Evolutionary conservation across 1,140 invertebrate genomes (phyloP).

Genomic region (Neodiprion lecontei): DNA sequence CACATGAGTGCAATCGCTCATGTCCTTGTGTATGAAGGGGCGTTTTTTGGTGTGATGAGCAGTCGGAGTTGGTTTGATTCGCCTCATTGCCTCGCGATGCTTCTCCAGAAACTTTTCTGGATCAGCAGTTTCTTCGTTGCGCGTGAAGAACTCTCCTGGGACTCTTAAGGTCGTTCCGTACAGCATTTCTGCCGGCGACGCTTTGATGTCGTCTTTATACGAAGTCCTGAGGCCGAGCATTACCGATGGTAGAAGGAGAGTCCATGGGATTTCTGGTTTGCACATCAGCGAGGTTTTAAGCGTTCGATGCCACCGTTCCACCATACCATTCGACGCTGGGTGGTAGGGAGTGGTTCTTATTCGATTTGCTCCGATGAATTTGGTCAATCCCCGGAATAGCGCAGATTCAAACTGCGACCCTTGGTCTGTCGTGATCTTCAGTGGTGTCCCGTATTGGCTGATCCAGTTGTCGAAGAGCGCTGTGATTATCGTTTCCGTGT

Average conservation of each 20-base stretch:
- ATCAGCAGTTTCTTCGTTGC: slow-evolving; percentile 21
- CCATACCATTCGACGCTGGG: slow-evolving; percentile 41
- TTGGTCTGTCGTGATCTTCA: slow-evolving; percentile 15
- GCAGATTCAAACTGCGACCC: slow-evolving; percentile 29
- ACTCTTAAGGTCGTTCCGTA: slow-evolving; percentile 43
- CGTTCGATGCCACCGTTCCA: slow-evolving; percentile 42
- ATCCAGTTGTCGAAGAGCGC: slow-evolving; percentile 39
- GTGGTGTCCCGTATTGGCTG: slow-evolving; percentile 41
- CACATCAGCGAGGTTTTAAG: slow-evolving; percentile 43
- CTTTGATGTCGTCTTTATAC: slow-evolving; percentile 13
- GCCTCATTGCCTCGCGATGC: slow-evolving; percentile 21
- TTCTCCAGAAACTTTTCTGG: slow-evolving; percentile 36
- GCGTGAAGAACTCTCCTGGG: slow-evolving; percentile 45
- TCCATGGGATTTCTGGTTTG: slow-evolving; percentile 35
- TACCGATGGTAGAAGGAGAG: slow-evolving; percentile 41
- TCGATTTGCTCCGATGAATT: slow-evolving; percentile 46
- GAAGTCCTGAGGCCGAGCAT: slow-evolving; percentile 43
- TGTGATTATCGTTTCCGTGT: slow-evolving; percentile 31
- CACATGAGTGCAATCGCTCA: slow-evolving; percentile 31
- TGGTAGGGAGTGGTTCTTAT: slow-evolving; percentile 34
- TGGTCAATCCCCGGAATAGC: slow-evolving; percentile 37
- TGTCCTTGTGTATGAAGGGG: slow-evolving; percentile 26
- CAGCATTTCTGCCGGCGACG: slow-evolving; percentile 44
- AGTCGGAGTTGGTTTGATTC: slow-evolving; percentile 16
- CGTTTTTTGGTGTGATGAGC: slow-evolving; percentile 20